phyloP scores from a whole-genome alignment of 2,888 invertebrate genomes.

The Seira musarum region DNA sequence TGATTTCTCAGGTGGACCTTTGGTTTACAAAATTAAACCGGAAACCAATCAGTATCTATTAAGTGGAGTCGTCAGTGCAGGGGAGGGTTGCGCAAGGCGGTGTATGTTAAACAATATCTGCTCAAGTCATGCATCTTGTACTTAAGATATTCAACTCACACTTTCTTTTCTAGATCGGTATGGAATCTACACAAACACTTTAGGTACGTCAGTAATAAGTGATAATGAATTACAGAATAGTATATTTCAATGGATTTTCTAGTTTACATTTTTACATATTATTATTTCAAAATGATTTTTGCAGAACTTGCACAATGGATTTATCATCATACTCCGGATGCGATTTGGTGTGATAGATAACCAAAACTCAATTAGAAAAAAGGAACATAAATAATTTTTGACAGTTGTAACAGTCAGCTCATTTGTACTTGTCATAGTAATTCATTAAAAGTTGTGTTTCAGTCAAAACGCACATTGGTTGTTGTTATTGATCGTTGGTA shows the following conservation, averaged over 20 bases:
- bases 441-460: too few relatives aligned
- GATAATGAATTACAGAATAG: too few relatives aligned
- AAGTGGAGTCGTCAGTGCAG: conserved; percentile 40
- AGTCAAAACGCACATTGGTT: too few relatives aligned
- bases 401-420: too few relatives aligned
- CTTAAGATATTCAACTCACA: too few relatives aligned
- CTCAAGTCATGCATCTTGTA: neutral
- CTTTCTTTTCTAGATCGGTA: conserved; percentile 15
- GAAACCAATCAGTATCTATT: conserved; percentile 15
- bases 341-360: conserved; percentile 25
- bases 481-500: too few relatives aligned
- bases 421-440: too few relatives aligned
- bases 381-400: too few relatives aligned
- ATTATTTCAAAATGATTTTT: neutral
- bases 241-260: neutral
- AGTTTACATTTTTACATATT: neutral
- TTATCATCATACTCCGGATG: conserved; percentile 24
- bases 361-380: too few relatives aligned
- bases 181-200: conserved; percentile 34
- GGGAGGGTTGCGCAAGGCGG: conserved; percentile 32
- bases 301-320: conserved; percentile 43
- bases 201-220: conserved; percentile 9
- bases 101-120: conserved; percentile 1
- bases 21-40: conserved; percentile 21
- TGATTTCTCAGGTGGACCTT: conserved; percentile 26